Evolutionary conservation across 2,113 vertebrate genomes (phyloP), one percentile per base, ranked within the genome.

Genomic region (Lamprotornis superbus): DNA sequence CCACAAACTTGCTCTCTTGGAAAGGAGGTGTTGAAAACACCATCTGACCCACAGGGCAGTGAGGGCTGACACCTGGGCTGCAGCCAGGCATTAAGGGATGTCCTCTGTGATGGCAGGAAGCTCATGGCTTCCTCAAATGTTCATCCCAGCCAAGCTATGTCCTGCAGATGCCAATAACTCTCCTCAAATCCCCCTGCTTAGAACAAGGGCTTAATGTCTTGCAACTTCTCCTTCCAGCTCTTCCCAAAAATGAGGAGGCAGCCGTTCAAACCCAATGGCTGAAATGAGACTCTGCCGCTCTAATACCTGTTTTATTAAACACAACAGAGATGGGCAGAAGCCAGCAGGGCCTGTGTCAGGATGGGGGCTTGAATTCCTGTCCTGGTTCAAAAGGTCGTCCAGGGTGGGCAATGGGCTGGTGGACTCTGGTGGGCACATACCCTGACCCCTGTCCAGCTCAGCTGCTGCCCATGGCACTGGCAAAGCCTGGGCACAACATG

Each of bases 281-380:
- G 90, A 88, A 93, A 94, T 0, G 25, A 91, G 93, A 91, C 86
- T 56, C 88, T 2, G 0, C 83, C 0, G 1, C 95, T 53, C 93
- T 97, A 97, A 96, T 97, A 93, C 95, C 93, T 80, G 61, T 89
- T 96, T 96, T 94, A 97, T 97, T 95, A 96, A 97, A 94, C 14
- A 18, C 68, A 76, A 74, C 2, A 8, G 75, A 82, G 90, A 69
- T 74, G 79, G 93, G 74, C 88, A 95, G 78, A 55, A 93, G 90
- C 89, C 86, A 84, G 89, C 75, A 90, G 74, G 37, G 69, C 40
- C 52, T 1, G 5, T 49, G 85, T 75, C 86, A 86, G 87, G 73
- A 67, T 0, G 0, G 40, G 69, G 74, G 88, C 81, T 95, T 4
- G 6, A 95, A 89, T 96, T 97, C 97, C 95, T 95, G 40, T 82